These are phyloP conservation scores for Grus americana DNA, from an alignment of 2,113 vertebrate genomes.

Conservation along the genomic window DNA sequence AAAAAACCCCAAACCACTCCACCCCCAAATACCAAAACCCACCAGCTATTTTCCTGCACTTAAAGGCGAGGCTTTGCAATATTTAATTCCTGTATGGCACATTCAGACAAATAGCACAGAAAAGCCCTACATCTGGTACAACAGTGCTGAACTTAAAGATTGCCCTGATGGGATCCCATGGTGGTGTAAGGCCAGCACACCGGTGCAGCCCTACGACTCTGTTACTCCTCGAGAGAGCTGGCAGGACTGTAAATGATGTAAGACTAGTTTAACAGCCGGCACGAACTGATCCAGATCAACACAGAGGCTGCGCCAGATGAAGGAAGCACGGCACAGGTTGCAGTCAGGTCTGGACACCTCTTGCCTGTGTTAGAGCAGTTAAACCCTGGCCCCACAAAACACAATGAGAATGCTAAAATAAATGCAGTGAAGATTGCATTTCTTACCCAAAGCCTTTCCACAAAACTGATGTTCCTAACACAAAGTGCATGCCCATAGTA, in stretches of 20 bases:
- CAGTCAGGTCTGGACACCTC: not conserved
- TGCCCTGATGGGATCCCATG: not conserved
- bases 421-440: accelerated
- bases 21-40: not conserved
- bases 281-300: accelerated
- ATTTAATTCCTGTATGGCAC: not conserved
- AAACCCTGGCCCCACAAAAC: not conserved
- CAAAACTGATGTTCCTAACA: not conserved
- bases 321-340: not conserved
- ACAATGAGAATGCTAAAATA: not conserved
- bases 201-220: accelerated
- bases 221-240: not conserved
- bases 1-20: not conserved
- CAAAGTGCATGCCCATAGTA: not conserved
- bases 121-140: not conserved
- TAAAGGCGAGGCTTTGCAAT: not conserved
- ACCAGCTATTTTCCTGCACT: not conserved
- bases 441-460: not conserved
- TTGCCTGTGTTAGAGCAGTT: not conserved
- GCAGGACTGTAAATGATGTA: not conserved
- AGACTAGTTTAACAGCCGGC: not conserved
- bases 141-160: not conserved
- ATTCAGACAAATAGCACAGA: not conserved
- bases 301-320: not conserved
- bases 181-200: not conserved